Evolutionary conservation across 1,140 invertebrate species (phyloP).

Genomic region (Cardiocondyla obscurior): DNA sequence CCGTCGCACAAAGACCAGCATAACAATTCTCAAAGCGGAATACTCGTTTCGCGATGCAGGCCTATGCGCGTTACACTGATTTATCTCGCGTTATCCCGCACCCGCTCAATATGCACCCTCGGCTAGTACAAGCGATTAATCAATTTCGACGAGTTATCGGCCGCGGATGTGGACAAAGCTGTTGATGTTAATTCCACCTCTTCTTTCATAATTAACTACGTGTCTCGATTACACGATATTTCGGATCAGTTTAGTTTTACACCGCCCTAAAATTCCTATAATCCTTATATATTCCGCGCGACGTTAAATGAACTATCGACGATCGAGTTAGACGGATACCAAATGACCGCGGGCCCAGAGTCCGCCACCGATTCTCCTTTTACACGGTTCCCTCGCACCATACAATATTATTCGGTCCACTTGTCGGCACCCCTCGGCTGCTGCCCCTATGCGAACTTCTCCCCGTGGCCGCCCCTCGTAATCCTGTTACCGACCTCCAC

Average conservation of each 20-base stretch:
- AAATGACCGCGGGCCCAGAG: constrained; percentile 14
- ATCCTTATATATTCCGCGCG: constrained; percentile 9
- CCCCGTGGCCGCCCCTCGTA: constrained; percentile 62
- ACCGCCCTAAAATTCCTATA: background rate
- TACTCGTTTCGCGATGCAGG: background rate
- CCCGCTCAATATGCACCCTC: constrained; percentile 69
- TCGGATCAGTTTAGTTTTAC: background rate
- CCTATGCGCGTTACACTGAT: background rate
- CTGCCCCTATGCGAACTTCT: constrained; percentile 60
- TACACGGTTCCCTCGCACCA: constrained; percentile 66
- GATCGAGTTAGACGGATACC: constrained; percentile 32
- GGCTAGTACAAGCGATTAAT: constrained; percentile 55
- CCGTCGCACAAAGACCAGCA: background rate
- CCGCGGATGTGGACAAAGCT: constrained; percentile 10
- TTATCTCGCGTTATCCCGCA: background rate
- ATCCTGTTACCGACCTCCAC: constrained; percentile 72
- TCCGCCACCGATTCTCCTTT: constrained; percentile 48
- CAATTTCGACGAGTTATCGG: constrained; percentile 59
- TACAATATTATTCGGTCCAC: constrained; percentile 75
- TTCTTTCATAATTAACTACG: background rate
- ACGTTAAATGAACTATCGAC: constrained; percentile 21
- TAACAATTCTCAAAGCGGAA: constrained; percentile 4
- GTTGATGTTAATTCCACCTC: background rate
- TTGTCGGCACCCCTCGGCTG: constrained; percentile 71
- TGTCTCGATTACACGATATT: background rate